Conservation (phyloP, 2,888 invertebrate species). For the Anthrax anthrax region DNA sequence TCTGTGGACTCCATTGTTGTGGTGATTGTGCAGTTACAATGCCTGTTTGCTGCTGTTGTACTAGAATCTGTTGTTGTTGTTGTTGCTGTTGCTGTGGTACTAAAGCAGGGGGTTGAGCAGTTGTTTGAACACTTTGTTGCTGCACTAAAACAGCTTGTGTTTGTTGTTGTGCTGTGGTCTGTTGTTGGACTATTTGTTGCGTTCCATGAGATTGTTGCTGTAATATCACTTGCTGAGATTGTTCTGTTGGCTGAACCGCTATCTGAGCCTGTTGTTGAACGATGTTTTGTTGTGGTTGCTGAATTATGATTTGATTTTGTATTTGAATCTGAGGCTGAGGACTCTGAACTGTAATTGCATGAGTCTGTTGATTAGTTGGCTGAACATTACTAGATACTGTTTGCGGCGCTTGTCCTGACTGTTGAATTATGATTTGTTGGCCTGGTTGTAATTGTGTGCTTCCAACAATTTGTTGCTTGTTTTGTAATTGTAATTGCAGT, state of each 20-base stretch:
- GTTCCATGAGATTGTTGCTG: conserved; percentile 16
- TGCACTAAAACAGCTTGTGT: conserved; percentile 32
- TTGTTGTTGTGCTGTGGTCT: conserved; percentile 30
- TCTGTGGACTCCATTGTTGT: conserved; percentile 44
- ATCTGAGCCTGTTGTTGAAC: conserved; percentile 16
- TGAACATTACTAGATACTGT: neutral
- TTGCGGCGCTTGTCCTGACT: conserved; percentile 24
- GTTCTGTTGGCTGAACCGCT: conserved; percentile 23
- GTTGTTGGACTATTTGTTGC: conserved; percentile 26
- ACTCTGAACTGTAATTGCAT: conserved; percentile 29
- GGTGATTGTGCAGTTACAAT: conserved; percentile 31
- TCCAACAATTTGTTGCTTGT: conserved; percentile 8
- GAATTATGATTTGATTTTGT: conserved; percentile 37
- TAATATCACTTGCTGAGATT: conserved; percentile 18
- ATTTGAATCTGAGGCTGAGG: conserved; percentile 27
- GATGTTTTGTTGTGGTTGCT: conserved; percentile 17
- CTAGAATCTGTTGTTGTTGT: conserved; percentile 33
- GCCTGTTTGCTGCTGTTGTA: conserved; percentile 12
- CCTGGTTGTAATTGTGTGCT: conserved; percentile 4
- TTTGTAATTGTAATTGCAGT: conserved; percentile 18
- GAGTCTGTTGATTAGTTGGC: conserved; percentile 2
- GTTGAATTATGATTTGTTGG: conserved; percentile 20
- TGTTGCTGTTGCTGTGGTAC: conserved; percentile 36
- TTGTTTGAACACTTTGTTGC: conserved; percentile 19
- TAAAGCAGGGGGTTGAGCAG: conserved; percentile 22